A percentile compares a stretch with the other conserved stretches of the same genome.
Conservation (phyloP, 1,140 invertebrate genomes). For the Drosophila repletoides region DNA sequence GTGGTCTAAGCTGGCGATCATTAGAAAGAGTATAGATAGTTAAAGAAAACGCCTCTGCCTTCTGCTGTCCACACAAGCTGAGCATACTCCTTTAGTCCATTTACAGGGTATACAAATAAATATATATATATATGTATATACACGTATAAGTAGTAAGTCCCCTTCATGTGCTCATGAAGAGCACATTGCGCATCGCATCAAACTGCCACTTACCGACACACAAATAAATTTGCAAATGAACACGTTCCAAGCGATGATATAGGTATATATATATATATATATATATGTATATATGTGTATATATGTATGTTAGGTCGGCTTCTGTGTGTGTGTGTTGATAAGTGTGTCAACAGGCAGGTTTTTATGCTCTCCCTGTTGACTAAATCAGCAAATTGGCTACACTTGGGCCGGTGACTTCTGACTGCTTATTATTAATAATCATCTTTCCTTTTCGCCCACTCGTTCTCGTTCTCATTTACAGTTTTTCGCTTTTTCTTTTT, state of each 20-base stretch:
- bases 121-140: neutral
- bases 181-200: constrained; percentile 80
- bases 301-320: constrained; percentile 16
- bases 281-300: neutral
- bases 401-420: constrained; percentile 53
- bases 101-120: neutral
- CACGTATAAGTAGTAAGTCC: constrained; percentile 19
- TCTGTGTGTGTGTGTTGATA: constrained; percentile 53
- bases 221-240: constrained; percentile 81
- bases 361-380: constrained; percentile 45
- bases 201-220: constrained; percentile 78
- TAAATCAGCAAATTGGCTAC: constrained; percentile 79
- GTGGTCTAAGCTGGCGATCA: too few relatives aligned
- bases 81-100: too few relatives aligned
- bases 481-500: constrained; percentile 1
- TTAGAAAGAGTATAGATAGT: too few relatives aligned
- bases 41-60: too few relatives aligned
- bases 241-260: constrained; percentile 69
- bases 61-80: too few relatives aligned
- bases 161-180: constrained; percentile 63
- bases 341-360: constrained; percentile 77
- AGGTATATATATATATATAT: neutral
- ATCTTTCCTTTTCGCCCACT: constrained; percentile 50
- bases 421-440: constrained; percentile 77
- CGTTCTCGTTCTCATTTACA: constrained; percentile 23